phyloP scores from a whole-genome alignment of 1,140 invertebrate species.

The Armadillidium nasatum region DNA sequence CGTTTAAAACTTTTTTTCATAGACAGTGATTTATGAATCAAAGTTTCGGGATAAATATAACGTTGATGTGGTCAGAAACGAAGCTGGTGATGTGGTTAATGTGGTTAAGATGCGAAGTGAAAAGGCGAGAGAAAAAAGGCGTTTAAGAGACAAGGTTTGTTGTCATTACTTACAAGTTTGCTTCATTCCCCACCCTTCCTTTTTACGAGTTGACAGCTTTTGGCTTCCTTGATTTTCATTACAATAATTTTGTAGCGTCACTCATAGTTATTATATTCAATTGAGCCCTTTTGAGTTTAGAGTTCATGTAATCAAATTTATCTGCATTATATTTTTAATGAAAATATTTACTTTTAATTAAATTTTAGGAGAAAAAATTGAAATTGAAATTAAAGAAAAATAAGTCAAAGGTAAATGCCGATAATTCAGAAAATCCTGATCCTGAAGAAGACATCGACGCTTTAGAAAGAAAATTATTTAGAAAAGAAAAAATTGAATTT shows the following conservation, averaged over 20 bases:
- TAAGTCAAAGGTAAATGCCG: neutral
- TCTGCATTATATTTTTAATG: neutral
- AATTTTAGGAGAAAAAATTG: neutral
- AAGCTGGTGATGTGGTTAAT: neutral
- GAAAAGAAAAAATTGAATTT: neutral
- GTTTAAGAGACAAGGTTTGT: neutral
- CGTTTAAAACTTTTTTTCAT: neutral
- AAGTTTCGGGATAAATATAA: constrained; percentile 1
- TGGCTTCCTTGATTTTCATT: neutral
- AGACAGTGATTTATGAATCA: neutral
- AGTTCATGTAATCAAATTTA: neutral
- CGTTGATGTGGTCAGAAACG: neutral
- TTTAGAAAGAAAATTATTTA: neutral
- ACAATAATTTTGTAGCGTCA: too few species aligned
- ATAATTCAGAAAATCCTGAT: neutral
- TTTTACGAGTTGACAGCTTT: neutral
- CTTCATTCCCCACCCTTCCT: neutral
- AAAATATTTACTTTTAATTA: neutral
- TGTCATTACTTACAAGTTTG: neutral
- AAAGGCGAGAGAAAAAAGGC: neutral
- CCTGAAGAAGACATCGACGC: neutral
- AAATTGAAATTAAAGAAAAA: neutral
- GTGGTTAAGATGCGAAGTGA: neutral
- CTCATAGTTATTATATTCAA: neutral
- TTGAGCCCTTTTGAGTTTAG: neutral